Percentiles rank a stretch among this genome's conserved stretches.
phyloP scores from a whole-genome alignment of 1,140 invertebrate genomes.

The Luehdorfia chinensis region DNA sequence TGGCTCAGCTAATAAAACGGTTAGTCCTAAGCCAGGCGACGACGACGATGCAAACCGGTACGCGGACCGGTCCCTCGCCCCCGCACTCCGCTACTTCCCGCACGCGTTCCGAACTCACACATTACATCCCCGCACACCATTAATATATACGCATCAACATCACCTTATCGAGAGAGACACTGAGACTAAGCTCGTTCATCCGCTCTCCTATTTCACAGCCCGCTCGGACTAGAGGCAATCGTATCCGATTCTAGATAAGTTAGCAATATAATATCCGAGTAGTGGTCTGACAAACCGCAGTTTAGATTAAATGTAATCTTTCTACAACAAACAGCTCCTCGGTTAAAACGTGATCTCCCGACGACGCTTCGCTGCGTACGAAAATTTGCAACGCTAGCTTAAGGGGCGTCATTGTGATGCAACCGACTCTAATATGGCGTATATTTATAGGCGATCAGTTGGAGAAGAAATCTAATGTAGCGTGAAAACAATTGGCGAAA shows the following conservation, averaged over 20 bases:
- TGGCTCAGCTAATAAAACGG: constrained; percentile 69
- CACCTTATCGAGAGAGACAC: constrained; percentile 58
- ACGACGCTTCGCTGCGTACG: constrained; percentile 17
- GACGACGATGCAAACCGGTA: constrained; percentile 67
- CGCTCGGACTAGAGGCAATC: constrained; percentile 38
- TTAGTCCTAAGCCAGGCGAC: constrained; percentile 59
- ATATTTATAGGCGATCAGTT: constrained; percentile 45
- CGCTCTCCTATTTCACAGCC: constrained; percentile 64
- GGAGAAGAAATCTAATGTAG: constrained; percentile 63
- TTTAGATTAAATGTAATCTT: constrained; percentile 48
- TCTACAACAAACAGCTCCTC: constrained; percentile 19
- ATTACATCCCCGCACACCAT: constrained; percentile 43
- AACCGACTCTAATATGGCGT: constrained; percentile 36
- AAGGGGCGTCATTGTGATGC: constrained; percentile 44
- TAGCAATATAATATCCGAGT: constrained; percentile 47
- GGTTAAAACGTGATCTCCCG: constrained; percentile 9
- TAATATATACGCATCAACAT: constrained; percentile 66
- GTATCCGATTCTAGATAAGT: constrained; percentile 59
- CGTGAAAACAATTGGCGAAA: constrained; percentile 76
- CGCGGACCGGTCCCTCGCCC: constrained; percentile 55
- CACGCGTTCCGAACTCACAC: constrained; percentile 24
- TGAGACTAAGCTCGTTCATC: constrained; percentile 59
- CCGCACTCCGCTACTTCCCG: constrained; percentile 20
- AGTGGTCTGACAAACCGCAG: constrained; percentile 54
- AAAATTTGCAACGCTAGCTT: constrained; percentile 25